Percentiles rank a stretch among this genome's conserved stretches.
Conservation (phyloP, 1,140 invertebrate genomes). For the Leptinotarsa undecemlineata region DNA sequence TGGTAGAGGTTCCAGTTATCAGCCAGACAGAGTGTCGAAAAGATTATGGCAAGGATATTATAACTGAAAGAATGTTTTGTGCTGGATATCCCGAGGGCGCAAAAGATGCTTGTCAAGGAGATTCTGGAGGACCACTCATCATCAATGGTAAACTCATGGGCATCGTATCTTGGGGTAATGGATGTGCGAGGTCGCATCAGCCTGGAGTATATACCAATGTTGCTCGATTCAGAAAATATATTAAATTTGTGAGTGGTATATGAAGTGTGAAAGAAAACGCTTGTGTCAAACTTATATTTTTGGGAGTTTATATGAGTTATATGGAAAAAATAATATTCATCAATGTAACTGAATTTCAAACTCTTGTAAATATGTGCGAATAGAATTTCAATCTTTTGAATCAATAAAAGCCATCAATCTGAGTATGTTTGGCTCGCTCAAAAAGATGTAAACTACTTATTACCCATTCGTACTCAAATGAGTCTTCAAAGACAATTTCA, state of each 20-base stretch:
- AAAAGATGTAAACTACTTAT: too few relatives aligned
- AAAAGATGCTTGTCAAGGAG: conserved; percentile 70
- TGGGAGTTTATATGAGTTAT: background rate
- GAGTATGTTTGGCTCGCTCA: too few relatives aligned
- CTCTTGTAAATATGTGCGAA: too few relatives aligned
- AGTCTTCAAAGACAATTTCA: too few relatives aligned
- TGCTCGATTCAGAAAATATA: conserved; percentile 30
- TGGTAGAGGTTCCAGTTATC: conserved; percentile 55
- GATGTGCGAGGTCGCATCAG: conserved; percentile 56
- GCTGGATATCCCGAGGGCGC: conserved; percentile 69
- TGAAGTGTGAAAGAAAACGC: conserved; percentile 16
- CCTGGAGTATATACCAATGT: conserved; percentile 39
- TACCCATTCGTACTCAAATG: too few relatives aligned
- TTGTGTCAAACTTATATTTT: background rate
- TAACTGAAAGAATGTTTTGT: conserved; percentile 72
- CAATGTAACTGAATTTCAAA: too few relatives aligned
- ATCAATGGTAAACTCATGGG: conserved; percentile 49
- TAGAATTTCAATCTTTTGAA: too few relatives aligned
- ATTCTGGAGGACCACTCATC: conserved; percentile 42
- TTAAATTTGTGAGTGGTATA: conserved; percentile 29
- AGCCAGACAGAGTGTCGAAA: conserved; percentile 46
- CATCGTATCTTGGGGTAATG: conserved; percentile 57
- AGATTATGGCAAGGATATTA: conserved; percentile 49
- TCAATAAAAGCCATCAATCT: too few relatives aligned
- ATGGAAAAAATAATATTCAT: too few relatives aligned